A percentile compares a stretch with the other conserved stretches of the same genome.
Evolutionary conservation across 2,797 vertebrate genomes (phyloP).

Genomic region (Gephyroberyx darwinii): DNA sequence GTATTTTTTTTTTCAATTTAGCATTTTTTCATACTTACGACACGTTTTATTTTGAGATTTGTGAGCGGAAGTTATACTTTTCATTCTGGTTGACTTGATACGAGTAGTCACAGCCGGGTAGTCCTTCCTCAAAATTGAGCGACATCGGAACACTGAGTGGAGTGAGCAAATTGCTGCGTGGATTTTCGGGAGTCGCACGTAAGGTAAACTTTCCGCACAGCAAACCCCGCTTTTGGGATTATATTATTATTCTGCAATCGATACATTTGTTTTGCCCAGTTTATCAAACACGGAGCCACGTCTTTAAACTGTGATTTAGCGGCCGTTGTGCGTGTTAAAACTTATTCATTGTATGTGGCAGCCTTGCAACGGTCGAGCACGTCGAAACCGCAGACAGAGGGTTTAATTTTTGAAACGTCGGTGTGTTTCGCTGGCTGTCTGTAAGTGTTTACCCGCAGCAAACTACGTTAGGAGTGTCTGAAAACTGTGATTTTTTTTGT

Average conservation of each 20-base stretch:
- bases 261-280: accelerated
- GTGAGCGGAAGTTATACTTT: not conserved
- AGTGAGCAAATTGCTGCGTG: constrained; percentile 57
- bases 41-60: constrained; percentile 37
- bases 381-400: constrained; percentile 25
- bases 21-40: no score
- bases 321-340: constrained; percentile 36
- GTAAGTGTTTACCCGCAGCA: no score
- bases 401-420: not conserved
- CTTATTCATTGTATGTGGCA: constrained; percentile 41
- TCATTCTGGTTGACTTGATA: not conserved
- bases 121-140: constrained; percentile 68
- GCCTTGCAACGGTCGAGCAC: constrained; percentile 7
- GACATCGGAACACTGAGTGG: constrained; percentile 57
- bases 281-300: not conserved
- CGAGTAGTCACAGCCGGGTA: constrained; percentile 56
- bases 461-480: not conserved
- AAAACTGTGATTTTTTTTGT: not conserved
- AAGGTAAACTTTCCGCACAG: constrained; percentile 63
- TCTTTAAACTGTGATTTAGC: constrained; percentile 6
- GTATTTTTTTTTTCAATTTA: no score
- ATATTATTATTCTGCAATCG: accelerated
- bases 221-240: not conserved
- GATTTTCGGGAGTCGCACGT: constrained; percentile 64
- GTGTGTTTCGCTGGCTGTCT: not conserved